A percentile compares a stretch with the other conserved stretches of the same genome.
Conservation (phyloP, 2,113 vertebrate species). For the Falco punctatus region DNA sequence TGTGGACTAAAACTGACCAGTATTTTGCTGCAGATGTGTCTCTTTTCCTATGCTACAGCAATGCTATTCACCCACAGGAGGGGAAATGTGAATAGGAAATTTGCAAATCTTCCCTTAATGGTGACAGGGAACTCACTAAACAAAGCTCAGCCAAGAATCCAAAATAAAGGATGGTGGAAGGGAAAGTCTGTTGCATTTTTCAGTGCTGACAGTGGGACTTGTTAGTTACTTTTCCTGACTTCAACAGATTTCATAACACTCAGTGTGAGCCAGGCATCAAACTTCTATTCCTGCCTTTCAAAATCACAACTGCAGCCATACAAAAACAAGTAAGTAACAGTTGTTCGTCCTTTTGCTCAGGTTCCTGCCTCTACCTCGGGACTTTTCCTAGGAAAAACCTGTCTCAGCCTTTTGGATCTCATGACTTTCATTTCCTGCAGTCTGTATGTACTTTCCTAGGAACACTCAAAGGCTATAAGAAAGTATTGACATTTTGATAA, state of each 20-base stretch:
- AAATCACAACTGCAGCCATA: background rate
- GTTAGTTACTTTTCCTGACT: background rate
- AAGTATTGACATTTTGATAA: slow-evolving; percentile 63
- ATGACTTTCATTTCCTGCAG: slow-evolving; percentile 29
- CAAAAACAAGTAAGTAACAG: background rate
- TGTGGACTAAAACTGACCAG: background rate
- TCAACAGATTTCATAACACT: background rate
- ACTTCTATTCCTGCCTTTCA: background rate
- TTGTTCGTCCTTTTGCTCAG: background rate
- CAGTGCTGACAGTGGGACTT: background rate
- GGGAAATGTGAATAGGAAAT: background rate
- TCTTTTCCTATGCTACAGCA: background rate
- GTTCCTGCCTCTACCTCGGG: background rate
- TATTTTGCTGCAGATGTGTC: background rate
- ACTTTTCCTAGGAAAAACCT: background rate
- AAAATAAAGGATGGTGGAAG: background rate
- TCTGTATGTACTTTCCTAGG: slow-evolving; percentile 7
- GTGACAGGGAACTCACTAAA: background rate
- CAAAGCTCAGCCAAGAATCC: background rate
- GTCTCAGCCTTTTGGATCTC: slow-evolving; percentile 4
- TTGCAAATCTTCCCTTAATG: background rate
- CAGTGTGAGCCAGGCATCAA: background rate
- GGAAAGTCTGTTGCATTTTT: background rate
- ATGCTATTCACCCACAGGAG: background rate
- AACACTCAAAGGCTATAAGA: slow-evolving; percentile 31